Evolutionary conservation across 2,113 vertebrate species (phyloP).

Genomic region (Helogale parvula): DNA sequence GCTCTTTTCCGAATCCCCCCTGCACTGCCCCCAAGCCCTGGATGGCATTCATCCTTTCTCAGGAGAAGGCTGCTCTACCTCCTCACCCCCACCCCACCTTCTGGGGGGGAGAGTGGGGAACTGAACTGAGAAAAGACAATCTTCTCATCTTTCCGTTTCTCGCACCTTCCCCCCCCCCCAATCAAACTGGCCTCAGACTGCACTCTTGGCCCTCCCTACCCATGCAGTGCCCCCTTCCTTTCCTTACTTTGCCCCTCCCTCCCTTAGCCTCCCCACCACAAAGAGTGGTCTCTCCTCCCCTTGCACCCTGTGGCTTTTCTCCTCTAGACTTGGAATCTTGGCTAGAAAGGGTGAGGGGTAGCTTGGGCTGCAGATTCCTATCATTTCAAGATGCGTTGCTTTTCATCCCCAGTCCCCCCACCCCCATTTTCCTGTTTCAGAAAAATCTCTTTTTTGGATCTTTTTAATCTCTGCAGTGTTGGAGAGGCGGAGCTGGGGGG

Average conservation of each 20-base stretch:
- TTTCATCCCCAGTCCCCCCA: background rate
- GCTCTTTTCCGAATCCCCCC: background rate
- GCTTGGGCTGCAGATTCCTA: slow-evolving; percentile 75
- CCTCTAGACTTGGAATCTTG: slow-evolving; percentile 63
- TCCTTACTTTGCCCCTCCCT: background rate
- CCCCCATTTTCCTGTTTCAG: slow-evolving; percentile 76
- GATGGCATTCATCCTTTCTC: background rate
- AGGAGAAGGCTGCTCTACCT: background rate
- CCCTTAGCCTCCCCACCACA: background rate
- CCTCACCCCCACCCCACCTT: background rate
- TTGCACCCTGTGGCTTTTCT: slow-evolving; percentile 69
- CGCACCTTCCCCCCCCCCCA: too few species aligned
- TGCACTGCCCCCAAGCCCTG: too few species aligned
- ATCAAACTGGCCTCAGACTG: background rate
- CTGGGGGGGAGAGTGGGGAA: background rate
- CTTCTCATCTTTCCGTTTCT: background rate
- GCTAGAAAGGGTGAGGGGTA: slow-evolving; percentile 67
- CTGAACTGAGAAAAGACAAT: background rate
- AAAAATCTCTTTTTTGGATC: slow-evolving; percentile 80
- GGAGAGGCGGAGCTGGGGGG: slow-evolving; percentile 61
- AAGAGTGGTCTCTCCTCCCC: slow-evolving; percentile 41
- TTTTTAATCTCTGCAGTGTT: slow-evolving; percentile 78
- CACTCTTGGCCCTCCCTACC: background rate
- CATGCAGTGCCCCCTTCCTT: background rate
- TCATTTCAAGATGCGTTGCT: slow-evolving; percentile 78